Evolutionary conservation across 2,888 invertebrate genomes (phyloP).

Genomic region (Hofmannophila pseudospretella): DNA sequence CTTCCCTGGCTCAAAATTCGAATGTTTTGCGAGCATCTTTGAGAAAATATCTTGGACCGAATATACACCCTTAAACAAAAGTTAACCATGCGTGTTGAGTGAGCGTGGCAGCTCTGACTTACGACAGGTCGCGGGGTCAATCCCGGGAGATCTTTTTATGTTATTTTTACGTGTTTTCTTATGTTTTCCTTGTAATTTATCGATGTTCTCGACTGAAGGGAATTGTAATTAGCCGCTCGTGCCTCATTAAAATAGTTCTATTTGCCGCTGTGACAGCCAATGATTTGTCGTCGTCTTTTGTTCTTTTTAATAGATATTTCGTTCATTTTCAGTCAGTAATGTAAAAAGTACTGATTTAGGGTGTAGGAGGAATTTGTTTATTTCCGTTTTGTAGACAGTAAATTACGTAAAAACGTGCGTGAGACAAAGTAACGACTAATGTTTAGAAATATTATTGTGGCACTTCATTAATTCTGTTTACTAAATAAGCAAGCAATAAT

Average conservation of each 20-base stretch:
- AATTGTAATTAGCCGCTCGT: constrained; percentile 54
- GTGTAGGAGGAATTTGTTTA: constrained; percentile 5
- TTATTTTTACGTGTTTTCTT: constrained; percentile 39
- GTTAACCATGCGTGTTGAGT: constrained; percentile 12
- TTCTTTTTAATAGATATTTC: constrained; percentile 24
- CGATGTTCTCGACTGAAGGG: constrained; percentile 39
- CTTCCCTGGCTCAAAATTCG: too few relatives aligned
- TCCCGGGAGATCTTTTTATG: constrained; percentile 28
- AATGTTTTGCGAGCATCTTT: too few relatives aligned
- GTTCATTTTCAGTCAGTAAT: constrained; percentile 2
- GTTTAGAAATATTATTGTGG: too few relatives aligned
- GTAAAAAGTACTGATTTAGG: not conserved
- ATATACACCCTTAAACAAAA: constrained; percentile 12
- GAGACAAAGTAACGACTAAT: too few relatives aligned
- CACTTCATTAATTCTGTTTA: too few relatives aligned
- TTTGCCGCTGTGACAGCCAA: constrained; percentile 54
- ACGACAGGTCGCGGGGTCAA: constrained; percentile 35
- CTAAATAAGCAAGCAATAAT: too few relatives aligned
- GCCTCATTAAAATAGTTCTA: constrained; percentile 70
- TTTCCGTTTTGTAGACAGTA: constrained; percentile 8
- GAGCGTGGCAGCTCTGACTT: constrained; percentile 9
- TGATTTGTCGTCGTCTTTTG: constrained; percentile 61
- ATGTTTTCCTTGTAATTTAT: constrained; percentile 45
- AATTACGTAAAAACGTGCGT: not conserved
- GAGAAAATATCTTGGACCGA: too few relatives aligned